These are phyloP conservation scores for Drosophila prostipennis DNA, from an alignment of 2,888 invertebrate species.

Conservation along the genomic window DNA sequence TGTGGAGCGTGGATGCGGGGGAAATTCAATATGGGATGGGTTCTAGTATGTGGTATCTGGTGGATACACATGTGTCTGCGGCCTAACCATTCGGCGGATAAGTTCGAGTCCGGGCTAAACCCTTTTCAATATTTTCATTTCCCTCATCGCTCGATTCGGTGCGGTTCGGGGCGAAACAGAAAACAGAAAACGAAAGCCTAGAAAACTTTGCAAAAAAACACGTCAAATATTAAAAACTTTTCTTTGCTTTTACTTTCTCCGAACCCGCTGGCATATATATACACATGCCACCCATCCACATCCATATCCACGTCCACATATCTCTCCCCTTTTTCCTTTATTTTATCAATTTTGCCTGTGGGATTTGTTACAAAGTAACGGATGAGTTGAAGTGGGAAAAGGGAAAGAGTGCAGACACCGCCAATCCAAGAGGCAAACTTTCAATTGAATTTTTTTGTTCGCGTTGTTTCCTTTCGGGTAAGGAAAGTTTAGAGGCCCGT, in stretches of 20 bases:
- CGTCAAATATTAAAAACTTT: constrained; percentile 76
- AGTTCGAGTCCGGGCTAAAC: constrained; percentile 78
- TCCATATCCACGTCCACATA: constrained; percentile 34
- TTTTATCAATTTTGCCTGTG: constrained; percentile 80
- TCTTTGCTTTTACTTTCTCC: constrained; percentile 73
- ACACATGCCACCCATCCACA: neutral
- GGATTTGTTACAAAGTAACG: constrained; percentile 79
- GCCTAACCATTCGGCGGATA: constrained; percentile 53
- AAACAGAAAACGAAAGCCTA: constrained; percentile 44
- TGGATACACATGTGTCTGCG: constrained; percentile 53
- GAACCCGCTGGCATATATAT: constrained; percentile 37
- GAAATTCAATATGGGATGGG: constrained; percentile 19
- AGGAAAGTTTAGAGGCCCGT: constrained; percentile 41
- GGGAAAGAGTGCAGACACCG: constrained; percentile 41
- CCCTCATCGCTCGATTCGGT: constrained; percentile 60
- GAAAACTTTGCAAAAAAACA: constrained; percentile 58
- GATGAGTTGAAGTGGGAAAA: constrained; percentile 50
- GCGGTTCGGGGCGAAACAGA: constrained; percentile 21
- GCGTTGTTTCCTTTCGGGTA: constrained; percentile 38
- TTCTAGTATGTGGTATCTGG: constrained; percentile 13
- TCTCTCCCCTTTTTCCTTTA: constrained; percentile 30
- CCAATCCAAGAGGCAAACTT: constrained; percentile 77
- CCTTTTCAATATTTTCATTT: constrained; percentile 79
- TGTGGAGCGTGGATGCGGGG: constrained; percentile 10
- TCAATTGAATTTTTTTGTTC: constrained; percentile 77